Evolutionary conservation across 2,888 invertebrate genomes (phyloP).

Genomic region (Volucella inanis): DNA sequence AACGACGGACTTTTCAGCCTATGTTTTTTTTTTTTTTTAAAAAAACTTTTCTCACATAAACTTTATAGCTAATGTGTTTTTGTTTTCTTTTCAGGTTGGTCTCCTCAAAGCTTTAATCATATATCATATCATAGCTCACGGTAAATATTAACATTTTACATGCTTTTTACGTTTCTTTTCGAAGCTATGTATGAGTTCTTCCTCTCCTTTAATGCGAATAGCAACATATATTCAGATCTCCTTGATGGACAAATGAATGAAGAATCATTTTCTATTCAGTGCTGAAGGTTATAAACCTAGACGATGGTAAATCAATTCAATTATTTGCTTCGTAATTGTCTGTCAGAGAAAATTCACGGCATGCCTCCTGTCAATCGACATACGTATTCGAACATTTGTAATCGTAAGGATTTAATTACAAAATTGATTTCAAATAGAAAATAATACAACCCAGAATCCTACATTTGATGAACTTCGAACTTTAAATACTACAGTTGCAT

Average conservation of each 20-base stretch:
- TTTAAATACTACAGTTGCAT: no score
- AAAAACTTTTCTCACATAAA: no score
- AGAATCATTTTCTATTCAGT: background rate
- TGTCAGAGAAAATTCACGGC: background rate
- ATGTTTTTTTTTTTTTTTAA: no score
- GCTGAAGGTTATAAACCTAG: background rate
- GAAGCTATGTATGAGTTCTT: no score
- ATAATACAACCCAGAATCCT: slow-evolving; percentile 15
- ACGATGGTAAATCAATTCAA: slow-evolving; percentile 29
- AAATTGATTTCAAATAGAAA: slow-evolving; percentile 43
- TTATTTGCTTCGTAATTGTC: slow-evolving; percentile 8
- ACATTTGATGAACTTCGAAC: no score
- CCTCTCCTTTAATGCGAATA: background rate
- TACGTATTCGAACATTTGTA: background rate
- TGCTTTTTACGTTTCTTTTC: background rate
- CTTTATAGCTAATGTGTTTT: no score
- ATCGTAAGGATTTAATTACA: slow-evolving; percentile 9
- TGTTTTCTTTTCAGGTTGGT: slow-evolving; percentile 8
- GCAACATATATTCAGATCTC: background rate
- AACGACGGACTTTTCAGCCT: no score
- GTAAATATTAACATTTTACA: background rate
- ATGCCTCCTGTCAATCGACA: background rate
- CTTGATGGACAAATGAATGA: background rate
- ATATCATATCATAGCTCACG: no score
- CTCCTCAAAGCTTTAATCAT: background rate